Base-by-base conservation (phyloP, 2,797 vertebrate genomes). In the Sus cebifrons region DNA sequence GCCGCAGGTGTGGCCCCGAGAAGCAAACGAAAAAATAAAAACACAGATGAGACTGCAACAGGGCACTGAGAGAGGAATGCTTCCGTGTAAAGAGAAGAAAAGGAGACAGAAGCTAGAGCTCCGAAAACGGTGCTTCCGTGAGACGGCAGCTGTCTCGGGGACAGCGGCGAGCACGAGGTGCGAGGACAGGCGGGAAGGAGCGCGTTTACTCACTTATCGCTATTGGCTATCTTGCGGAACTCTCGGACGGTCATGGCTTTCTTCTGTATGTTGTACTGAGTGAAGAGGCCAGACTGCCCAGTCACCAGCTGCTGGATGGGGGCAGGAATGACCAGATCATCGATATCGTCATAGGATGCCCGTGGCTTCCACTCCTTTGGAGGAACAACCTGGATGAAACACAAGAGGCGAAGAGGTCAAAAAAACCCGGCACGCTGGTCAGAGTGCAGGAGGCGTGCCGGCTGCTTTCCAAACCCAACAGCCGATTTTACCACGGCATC, bases 221-320 rank as follows among this genome's bases (percentile, higher is more conserved):
- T 99, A 96, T 99, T 99, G 81, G 99, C 99, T 85, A 99, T 99
- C 92, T 99, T 99, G 68, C 99, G 98, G 97, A 99, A 99, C 97
- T 99, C 99, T 0, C 99, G 98, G 62, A 99, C 99, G 0, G 99
- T 99, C 99, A 99, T 99, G 56, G 99, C 99, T 97, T 99, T 99
- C 99, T 99, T 99, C 98, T 99, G 99, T 97, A 99, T 99, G 98
- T 99, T 99, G 98, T 99, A 99, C 98, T 99, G 99, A 0, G 99
- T 99, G 97, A 99, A 99, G 79, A 99, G 99, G 44, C 99, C 99
- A 0, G 99, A 99, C 98, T 99, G 99, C n/a, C 99, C 99, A 0
- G 99, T 99, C 94, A 99, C 99, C 89, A 99, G 99, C 98, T 99
- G 99, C 98, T 99, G 99, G 97, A 99, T 99, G 52, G 99, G 99